phyloP scores from a whole-genome alignment of 2,113 vertebrate species.

The Hystrix brachyura region DNA sequence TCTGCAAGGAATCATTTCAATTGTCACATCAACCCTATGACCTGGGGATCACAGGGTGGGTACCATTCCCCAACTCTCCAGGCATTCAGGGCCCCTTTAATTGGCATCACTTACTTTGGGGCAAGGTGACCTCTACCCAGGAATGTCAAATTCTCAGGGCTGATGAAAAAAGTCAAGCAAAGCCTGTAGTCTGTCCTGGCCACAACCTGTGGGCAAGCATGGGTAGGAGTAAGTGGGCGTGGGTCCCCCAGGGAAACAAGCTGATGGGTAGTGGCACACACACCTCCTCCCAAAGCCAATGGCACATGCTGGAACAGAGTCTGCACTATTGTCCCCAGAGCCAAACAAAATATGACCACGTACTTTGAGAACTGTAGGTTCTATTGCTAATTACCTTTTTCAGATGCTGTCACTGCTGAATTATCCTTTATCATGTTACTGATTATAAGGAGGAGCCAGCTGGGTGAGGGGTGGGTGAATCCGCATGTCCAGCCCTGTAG shows the following conservation, averaged over 20 bases:
- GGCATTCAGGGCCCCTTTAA: slow-evolving; percentile 34
- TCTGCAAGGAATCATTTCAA: slow-evolving; percentile 47
- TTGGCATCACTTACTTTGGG: slow-evolving; percentile 51
- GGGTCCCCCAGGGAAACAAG: neutral
- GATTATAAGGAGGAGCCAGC: neutral
- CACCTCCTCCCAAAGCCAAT: slow-evolving; percentile 36
- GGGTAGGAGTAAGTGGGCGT: neutral
- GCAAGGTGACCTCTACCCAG: neutral
- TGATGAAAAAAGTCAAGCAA: neutral
- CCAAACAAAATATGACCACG: slow-evolving; percentile 78
- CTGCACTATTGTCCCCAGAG: slow-evolving; percentile 58
- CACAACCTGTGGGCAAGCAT: neutral
- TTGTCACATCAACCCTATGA: slow-evolving; percentile 35
- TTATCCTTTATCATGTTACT: neutral
- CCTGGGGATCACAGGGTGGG: slow-evolving; percentile 57
- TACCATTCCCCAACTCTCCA: neutral
- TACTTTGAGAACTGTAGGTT: slow-evolving; percentile 73
- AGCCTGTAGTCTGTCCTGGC: neutral
- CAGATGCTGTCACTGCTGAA: slow-evolving; percentile 70
- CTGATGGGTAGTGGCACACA: neutral
- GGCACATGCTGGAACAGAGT: slow-evolving; percentile 72
- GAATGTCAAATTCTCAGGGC: neutral
- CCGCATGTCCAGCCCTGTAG: neutral
- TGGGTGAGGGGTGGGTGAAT: neutral
- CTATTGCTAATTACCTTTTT: slow-evolving; percentile 80